Conservation (phyloP, 2,113 vertebrate species). For the Gobio gobio region DNA sequence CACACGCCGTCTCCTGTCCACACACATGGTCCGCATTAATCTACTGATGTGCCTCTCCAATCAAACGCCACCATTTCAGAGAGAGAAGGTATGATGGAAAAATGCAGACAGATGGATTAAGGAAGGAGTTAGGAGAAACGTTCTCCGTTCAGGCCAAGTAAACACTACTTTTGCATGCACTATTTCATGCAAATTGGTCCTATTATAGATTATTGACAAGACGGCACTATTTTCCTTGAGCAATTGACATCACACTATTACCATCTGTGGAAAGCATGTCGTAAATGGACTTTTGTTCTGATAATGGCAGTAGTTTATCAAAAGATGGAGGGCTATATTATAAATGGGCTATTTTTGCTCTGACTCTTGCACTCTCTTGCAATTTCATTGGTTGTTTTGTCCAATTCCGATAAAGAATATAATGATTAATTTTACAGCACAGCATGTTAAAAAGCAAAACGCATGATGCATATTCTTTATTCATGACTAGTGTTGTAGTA, state of each 20-base stretch:
- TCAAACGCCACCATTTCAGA: conserved; percentile 1
- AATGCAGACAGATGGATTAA: conserved; percentile 9
- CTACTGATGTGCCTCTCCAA: not conserved
- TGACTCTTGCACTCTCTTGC: not conserved
- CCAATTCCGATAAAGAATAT: too few species aligned
- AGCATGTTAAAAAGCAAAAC: too few species aligned
- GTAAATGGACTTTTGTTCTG: not conserved
- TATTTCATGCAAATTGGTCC: not conserved
- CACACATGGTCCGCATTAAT: conserved; percentile 52
- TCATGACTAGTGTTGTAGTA: too few species aligned
- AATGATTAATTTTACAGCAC: too few species aligned
- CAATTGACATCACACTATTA: not conserved
- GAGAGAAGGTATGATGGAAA: conserved; percentile 24
- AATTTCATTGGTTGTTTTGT: not conserved
- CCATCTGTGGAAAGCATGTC: not conserved
- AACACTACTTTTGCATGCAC: not conserved
- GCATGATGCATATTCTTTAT: too few species aligned
- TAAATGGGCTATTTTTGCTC: not conserved
- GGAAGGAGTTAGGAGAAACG: not conserved
- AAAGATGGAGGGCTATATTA: not conserved
- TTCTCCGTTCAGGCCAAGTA: not conserved
- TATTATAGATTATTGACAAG: not conserved
- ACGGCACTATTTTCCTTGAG: not conserved
- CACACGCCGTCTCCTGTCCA: not conserved
- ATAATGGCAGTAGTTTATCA: not conserved